Percentiles rank a stretch among this genome's conserved stretches.
Evolutionary conservation across 2,113 vertebrate species (phyloP).

Genomic region (Spilogale gracilis): DNA sequence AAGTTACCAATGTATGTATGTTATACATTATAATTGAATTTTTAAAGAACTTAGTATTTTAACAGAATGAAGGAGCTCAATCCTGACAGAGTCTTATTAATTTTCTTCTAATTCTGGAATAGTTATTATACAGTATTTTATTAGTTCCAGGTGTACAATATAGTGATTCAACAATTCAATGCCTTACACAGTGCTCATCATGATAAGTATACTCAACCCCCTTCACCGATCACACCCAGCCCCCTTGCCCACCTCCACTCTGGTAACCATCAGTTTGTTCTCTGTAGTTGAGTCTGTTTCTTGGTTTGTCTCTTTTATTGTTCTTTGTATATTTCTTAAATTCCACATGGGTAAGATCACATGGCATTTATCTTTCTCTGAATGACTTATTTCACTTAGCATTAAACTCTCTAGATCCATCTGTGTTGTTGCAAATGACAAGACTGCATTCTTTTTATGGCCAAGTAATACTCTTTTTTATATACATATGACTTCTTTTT

Average conservation of each 20-base stretch:
- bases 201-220: not conserved
- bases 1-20: not conserved
- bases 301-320: not conserved
- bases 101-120: not conserved
- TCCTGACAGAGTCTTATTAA: not conserved
- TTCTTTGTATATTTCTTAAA: not conserved
- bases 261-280: not conserved
- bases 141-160: not conserved
- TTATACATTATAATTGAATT: slow-evolving; percentile 13
- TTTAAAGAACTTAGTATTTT: slow-evolving; percentile 21
- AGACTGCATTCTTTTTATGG: not conserved
- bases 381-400: not conserved
- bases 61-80: not conserved
- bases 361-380: not conserved
- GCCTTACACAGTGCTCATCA: not conserved
- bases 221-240: not conserved
- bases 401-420: not conserved
- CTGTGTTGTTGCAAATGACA: not conserved
- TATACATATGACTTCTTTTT: not conserved
- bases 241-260: not conserved
- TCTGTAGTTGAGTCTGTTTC: not conserved
- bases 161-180: not conserved
- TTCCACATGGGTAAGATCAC: not conserved
- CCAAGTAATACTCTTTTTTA: not conserved
- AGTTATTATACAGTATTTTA: not conserved